Conservation (phyloP, 2,888 invertebrate genomes). For the Siphonodentalium dalli region DNA sequence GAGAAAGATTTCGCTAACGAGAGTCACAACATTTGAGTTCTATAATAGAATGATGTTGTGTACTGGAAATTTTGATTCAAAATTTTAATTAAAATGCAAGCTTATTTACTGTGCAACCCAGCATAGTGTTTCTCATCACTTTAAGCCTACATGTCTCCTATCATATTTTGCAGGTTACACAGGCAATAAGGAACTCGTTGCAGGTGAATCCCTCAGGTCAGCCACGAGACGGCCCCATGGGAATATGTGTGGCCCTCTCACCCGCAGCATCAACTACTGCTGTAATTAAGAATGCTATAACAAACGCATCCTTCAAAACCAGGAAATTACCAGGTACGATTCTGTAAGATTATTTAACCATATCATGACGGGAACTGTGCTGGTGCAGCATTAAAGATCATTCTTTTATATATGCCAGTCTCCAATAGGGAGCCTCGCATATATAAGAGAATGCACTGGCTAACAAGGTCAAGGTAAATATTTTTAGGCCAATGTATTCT, state of each 20-base stretch:
- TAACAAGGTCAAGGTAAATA: too few relatives aligned
- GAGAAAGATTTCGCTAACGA: too few relatives aligned
- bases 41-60: too few relatives aligned
- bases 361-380: neutral
- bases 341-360: neutral
- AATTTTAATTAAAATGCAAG: neutral
- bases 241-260: constrained; percentile 77
- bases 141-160: neutral
- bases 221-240: constrained; percentile 82
- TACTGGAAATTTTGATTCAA: too few relatives aligned
- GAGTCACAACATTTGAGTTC: too few relatives aligned
- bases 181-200: constrained; percentile 78
- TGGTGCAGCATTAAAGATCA: too few relatives aligned
- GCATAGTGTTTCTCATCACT: too few relatives aligned
- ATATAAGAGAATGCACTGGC: too few relatives aligned
- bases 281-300: constrained; percentile 85
- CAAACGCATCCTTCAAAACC: constrained; percentile 96
- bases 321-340: constrained; percentile 82
- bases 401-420: too few relatives aligned
- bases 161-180: constrained; percentile 66
- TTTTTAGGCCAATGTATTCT: too few relatives aligned
- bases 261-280: constrained; percentile 44
- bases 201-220: constrained; percentile 80
- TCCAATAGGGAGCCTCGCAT: too few relatives aligned
- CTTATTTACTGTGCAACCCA: neutral